Percentiles rank a stretch among this genome's conserved stretches.
phyloP scores from a whole-genome alignment of 2,113 vertebrate species.

The Gymnobelideus leadbeateri region DNA sequence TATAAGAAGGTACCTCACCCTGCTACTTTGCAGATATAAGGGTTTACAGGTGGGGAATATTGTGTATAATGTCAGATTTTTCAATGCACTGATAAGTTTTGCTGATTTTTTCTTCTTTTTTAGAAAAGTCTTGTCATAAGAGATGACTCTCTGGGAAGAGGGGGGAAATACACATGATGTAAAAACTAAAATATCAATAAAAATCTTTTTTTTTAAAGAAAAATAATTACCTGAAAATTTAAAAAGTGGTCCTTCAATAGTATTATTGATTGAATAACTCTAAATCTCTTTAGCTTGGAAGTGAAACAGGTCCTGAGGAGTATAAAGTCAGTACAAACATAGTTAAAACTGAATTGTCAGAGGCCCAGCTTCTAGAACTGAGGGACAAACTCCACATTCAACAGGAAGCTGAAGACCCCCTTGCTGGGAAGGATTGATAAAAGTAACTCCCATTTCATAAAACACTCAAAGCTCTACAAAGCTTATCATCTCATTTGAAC shows the following conservation, averaged over 20 bases:
- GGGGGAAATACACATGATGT: not conserved
- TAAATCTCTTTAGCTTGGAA: not conserved
- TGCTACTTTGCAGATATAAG: not conserved
- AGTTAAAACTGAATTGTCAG: not conserved
- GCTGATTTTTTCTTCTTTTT: not conserved
- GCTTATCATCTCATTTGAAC: not conserved
- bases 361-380: not conserved
- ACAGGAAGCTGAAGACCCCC: conserved; percentile 5
- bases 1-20: not conserved
- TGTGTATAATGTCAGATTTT: not conserved
- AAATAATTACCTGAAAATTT: not conserved
- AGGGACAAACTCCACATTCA: not conserved
- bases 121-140: not conserved
- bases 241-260: not conserved
- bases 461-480: not conserved
- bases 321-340: not conserved
- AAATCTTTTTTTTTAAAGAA: not conserved
- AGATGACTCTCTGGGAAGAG: not conserved
- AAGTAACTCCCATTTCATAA: not conserved
- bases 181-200: not conserved
- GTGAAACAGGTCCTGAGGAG: not conserved
- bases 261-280: not conserved
- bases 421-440: not conserved
- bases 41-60: not conserved
- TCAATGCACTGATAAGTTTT: not conserved